Base-by-base conservation (phyloP, 1,140 invertebrate genomes). In the Brachionus calyciflorus region DNA sequence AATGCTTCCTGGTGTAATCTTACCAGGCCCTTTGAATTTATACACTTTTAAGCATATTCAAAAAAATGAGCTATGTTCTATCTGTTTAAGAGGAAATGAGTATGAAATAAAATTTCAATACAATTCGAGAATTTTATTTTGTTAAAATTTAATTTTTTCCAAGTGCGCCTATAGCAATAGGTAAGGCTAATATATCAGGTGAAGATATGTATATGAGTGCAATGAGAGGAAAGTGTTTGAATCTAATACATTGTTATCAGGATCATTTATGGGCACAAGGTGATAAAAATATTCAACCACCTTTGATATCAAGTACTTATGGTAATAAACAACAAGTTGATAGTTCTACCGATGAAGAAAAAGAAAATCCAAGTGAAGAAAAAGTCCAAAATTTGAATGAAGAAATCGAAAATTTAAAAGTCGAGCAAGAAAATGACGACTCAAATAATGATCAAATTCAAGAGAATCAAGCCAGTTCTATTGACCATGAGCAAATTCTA, bases 191-290 rank as follows among this genome's bases (percentile, higher is more conserved):
- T n/a, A 57, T 76, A n/a, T 53, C 48, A 9, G 70, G 70, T 24
- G 70, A 76, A 28, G 70, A 76, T 19, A 76, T 76, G 70, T 76
- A 76, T 17, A 76, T 76, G 70, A 76, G 70, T 19, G 28, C 24
- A 6, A 76, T 76, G 70, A 76, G 44, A 21, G 70, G 49, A 76
- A 53, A 55, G 21, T 5, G 70, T 30, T 41, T 76, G 10, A 55
- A 46, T 17, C 14, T 76, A 14, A n/a, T 76, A 7, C 49, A 76
- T 55, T 6, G 17, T 19, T 76, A 76, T 60, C 49, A 37, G 5
- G 70, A 76, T n/a, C 30, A 49, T 33, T 40, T 73, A 51, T 73
- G 69, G 69, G 46, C 69, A 21, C 49, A 33, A 12, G 69, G 69
- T 1, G 69, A 73, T 21, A 73, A 73, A 49, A 73, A n/a, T 19